These are phyloP conservation scores for Astropecten irregularis DNA, from an alignment of 53 echinoderm and acorn worm species.

Conservation along the genomic window DNA sequence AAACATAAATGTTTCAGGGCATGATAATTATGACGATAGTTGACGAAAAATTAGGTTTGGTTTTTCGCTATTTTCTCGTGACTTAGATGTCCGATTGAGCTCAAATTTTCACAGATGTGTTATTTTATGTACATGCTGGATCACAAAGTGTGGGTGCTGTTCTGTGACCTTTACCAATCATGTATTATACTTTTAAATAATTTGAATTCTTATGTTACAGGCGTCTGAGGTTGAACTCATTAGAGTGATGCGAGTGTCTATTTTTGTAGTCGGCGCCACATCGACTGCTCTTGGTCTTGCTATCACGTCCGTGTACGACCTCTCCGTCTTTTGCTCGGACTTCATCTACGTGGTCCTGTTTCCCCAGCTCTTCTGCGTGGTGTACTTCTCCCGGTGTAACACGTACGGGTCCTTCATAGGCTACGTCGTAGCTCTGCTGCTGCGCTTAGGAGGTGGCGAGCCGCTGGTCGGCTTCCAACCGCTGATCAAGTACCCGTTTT, in stretches of 20 bases:
- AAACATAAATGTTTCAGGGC: no score
- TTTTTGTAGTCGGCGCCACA: constrained; percentile 66
- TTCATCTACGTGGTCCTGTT: constrained; percentile 95
- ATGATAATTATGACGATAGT: no score
- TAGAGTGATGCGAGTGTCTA: constrained; percentile 82
- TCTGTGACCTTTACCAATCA: no score
- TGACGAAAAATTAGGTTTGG: no score
- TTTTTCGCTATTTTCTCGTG: no score
- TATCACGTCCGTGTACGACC: constrained; percentile 88
- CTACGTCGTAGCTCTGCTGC: constrained; percentile 66
- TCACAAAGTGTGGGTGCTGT: no score
- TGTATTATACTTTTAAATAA: no score
- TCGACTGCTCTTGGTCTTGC: constrained; percentile 72
- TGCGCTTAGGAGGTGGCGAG: constrained; percentile 68
- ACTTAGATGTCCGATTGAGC: no score
- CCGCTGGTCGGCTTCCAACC: constrained; percentile 57
- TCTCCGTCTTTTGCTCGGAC: constrained; percentile 94
- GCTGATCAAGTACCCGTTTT: constrained; percentile 77
- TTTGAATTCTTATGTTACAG: no score
- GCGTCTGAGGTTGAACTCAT: constrained; percentile 79
- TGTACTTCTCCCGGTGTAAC: constrained; percentile 78
- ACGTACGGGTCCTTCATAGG: constrained; percentile 70
- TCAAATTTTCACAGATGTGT: no score
- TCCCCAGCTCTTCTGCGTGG: constrained; percentile 92
- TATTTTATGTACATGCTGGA: no score